Percentiles rank a stretch among this genome's conserved stretches.
These are phyloP conservation scores for Spodoptera frugiperda DNA, from an alignment of 1,140 invertebrate genomes.

Conservation along the genomic window DNA sequence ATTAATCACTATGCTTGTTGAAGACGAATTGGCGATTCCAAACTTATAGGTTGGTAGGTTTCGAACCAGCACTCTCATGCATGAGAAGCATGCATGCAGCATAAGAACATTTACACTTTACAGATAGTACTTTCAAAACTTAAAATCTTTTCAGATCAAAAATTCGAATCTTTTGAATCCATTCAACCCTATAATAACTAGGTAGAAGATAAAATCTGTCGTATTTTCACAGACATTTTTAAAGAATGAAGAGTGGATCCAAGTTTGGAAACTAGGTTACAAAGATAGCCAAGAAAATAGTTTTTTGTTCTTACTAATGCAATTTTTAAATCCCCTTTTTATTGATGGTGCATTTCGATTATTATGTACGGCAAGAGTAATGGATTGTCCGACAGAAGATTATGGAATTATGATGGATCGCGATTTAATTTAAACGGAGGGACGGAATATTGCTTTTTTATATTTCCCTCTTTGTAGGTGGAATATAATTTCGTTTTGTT, in stretches of 20 bases:
- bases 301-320: constrained; percentile 7
- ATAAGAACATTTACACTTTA: too few species aligned
- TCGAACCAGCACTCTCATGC: too few species aligned
- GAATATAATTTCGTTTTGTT: neutral
- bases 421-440: neutral
- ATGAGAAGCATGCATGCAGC: too few species aligned
- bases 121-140: too few species aligned
- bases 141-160: neutral
- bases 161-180: neutral
- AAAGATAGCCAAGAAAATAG: neutral
- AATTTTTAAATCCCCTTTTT: constrained; percentile 31
- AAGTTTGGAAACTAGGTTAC: constrained; percentile 25
- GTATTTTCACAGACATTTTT: neutral
- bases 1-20: too few species aligned
- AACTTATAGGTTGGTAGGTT: too few species aligned
- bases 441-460: neutral
- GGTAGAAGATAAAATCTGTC: constrained; percentile 4
- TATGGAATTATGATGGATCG: neutral
- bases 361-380: constrained; percentile 2
- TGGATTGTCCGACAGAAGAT: neutral
- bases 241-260: neutral
- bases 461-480: neutral
- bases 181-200: neutral
- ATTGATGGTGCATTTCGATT: neutral
- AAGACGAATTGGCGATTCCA: too few species aligned